These are phyloP conservation scores for Drosophila yakuba DNA, from an alignment of 1,140 invertebrate genomes.

Conservation along the genomic window DNA sequence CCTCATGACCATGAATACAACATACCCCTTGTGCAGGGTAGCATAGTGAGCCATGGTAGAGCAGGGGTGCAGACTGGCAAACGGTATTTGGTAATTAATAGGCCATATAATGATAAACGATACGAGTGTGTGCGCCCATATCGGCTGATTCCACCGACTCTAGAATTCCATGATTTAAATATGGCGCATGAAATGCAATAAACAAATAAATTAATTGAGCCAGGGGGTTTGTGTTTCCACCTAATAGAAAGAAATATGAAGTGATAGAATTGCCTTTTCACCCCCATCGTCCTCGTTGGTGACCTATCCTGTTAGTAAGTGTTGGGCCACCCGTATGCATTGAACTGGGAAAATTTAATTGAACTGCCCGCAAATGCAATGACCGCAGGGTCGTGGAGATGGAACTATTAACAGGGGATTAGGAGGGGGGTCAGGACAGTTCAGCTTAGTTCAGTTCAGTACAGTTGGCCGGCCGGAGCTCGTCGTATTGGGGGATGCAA, in stretches of 20 bases:
- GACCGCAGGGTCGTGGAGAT: slow-evolving; percentile 28
- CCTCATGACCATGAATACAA: background rate
- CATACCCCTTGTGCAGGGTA: background rate
- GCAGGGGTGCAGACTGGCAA: slow-evolving; percentile 53
- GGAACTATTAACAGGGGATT: slow-evolving; percentile 51
- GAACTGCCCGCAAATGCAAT: slow-evolving; percentile 65
- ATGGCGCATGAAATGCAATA: slow-evolving; percentile 72
- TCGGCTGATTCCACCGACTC: slow-evolving; percentile 6
- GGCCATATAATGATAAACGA: slow-evolving; percentile 79
- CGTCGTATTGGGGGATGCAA: background rate
- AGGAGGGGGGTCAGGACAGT: background rate
- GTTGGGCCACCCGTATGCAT: slow-evolving; percentile 65
- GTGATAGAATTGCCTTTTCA: slow-evolving; percentile 55
- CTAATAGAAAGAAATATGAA: slow-evolving; percentile 70
- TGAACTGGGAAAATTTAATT: slow-evolving; percentile 75
- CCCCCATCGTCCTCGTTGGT: no score
- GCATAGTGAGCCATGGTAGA: slow-evolving; percentile 23
- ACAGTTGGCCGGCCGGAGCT: background rate
- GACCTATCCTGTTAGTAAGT: slow-evolving; percentile 1
- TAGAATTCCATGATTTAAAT: slow-evolving; percentile 68
- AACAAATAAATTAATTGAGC: slow-evolving; percentile 81
- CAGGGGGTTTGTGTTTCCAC: background rate
- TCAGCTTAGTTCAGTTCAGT: background rate
- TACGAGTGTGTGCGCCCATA: slow-evolving; percentile 28
- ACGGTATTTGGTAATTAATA: slow-evolving; percentile 80